Conservation (phyloP, 2,888 invertebrate genomes). For the Drosophila pegasa region DNA sequence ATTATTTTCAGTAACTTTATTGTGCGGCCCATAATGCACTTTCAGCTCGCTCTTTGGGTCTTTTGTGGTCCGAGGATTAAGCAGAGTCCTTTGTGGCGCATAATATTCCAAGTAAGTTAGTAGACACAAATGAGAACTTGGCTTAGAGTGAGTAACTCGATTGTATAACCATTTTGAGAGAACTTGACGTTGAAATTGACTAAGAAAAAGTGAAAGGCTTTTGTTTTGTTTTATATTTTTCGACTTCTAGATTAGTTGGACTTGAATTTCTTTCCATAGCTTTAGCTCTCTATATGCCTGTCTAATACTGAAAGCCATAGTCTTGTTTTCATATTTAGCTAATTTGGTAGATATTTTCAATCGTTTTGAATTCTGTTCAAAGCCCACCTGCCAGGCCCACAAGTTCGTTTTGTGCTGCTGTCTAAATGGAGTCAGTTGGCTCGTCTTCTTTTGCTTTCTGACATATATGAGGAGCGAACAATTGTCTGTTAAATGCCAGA, state of each 20-base stretch:
- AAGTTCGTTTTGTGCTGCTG: conserved; percentile 4
- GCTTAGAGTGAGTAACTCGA: neutral
- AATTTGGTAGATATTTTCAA: neutral
- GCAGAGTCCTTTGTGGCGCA: neutral
- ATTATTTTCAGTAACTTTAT: conserved; percentile 8
- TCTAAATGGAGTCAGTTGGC: conserved; percentile 16
- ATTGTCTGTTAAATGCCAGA: conserved; percentile 38
- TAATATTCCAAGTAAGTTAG: neutral
- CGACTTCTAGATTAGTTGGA: neutral
- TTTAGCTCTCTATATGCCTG: neutral
- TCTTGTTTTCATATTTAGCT: neutral
- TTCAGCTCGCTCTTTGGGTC: neutral
- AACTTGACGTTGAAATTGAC: neutral
- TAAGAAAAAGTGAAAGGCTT: neutral
- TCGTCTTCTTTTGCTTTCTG: neutral
- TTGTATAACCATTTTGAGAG: neutral
- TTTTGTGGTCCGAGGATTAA: neutral
- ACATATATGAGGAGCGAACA: conserved; percentile 7
- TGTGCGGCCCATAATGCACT: conserved; percentile 15
- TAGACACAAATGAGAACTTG: neutral
- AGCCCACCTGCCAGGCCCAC: conserved; percentile 5
- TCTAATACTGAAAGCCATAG: neutral
- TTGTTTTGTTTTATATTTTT: neutral
- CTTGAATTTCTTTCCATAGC: neutral
- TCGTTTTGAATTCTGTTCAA: neutral